These are phyloP conservation scores for Abrostola tripartita DNA, from an alignment of 2,888 invertebrate species.

Conservation along the genomic window DNA sequence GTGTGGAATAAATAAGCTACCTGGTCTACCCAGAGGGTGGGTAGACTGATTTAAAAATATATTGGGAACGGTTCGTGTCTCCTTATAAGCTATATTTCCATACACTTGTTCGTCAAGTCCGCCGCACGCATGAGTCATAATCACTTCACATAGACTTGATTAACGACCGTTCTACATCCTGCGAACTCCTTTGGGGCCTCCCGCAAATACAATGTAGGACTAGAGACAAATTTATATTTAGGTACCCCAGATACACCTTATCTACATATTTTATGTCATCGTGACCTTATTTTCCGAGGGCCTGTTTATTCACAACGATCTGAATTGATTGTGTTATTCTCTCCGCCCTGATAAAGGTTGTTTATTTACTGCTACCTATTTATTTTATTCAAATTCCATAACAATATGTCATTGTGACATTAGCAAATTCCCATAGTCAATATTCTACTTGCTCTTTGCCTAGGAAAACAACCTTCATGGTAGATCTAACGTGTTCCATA, in stretches of 20 bases:
- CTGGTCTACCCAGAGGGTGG: too few species aligned
- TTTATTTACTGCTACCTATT: slow-evolving; percentile 29
- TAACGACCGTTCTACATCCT: not conserved
- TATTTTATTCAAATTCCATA: slow-evolving; percentile 1
- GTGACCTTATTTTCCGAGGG: slow-evolving; percentile 18
- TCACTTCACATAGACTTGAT: not conserved
- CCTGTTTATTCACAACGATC: not conserved
- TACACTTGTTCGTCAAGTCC: not conserved
- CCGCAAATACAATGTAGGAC: not conserved
- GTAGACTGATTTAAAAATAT: too few species aligned
- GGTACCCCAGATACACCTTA: slow-evolving; percentile 7
- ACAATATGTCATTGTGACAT: slow-evolving; percentile 27
- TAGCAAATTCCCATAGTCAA: slow-evolving; percentile 16
- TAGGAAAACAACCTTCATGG: slow-evolving; percentile 17
- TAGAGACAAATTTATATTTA: not conserved
- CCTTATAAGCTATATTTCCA: not conserved
- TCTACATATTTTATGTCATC: slow-evolving; percentile 7
- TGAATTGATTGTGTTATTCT: slow-evolving; percentile 15
- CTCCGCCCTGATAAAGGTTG: slow-evolving; percentile 15
- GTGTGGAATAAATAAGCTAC: too few species aligned
- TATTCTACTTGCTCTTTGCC: slow-evolving; percentile 15
- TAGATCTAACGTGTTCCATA: not conserved
- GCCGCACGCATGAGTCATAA: slow-evolving; percentile 2
- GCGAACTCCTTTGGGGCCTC: not conserved
- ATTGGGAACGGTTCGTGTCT: not conserved